Conservation (phyloP, 2,888 invertebrate genomes). For the Acrobasis repandana region DNA sequence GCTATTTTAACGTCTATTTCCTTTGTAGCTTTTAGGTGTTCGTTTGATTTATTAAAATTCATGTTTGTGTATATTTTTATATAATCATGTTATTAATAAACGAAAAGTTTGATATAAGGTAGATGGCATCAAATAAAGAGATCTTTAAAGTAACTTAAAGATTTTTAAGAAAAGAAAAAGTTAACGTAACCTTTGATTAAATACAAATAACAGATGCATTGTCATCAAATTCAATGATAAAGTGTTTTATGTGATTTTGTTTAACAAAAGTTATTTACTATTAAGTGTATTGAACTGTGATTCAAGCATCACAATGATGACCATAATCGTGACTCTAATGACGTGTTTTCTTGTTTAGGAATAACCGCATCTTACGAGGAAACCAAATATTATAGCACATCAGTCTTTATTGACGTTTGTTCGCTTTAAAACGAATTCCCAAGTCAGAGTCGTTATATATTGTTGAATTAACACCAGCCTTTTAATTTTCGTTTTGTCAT, state of each 20-base stretch:
- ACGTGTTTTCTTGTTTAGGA: slow-evolving; percentile 3
- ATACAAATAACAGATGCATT: not conserved
- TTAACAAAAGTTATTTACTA: not conserved
- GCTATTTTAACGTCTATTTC: not conserved
- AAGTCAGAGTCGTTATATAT: not conserved
- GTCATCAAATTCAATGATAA: not conserved
- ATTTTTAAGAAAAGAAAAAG: too few species aligned
- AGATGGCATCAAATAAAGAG: too few species aligned
- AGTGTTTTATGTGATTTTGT: too few species aligned
- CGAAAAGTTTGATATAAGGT: too few species aligned
- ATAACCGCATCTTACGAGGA: slow-evolving; percentile 15
- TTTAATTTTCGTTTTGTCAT: slow-evolving; percentile 5
- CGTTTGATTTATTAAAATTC: not conserved
- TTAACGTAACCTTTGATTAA: too few species aligned
- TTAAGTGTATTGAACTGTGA: not conserved
- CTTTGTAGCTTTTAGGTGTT: not conserved
- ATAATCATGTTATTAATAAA: too few species aligned
- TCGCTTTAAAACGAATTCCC: slow-evolving; percentile 13
- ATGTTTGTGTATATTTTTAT: not conserved
- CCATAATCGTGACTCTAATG: not conserved
- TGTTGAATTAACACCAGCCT: slow-evolving; percentile 4
- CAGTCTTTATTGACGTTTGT: slow-evolving; percentile 20
- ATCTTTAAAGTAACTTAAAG: too few species aligned
- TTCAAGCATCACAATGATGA: not conserved
- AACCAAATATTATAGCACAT: slow-evolving; percentile 17